Base-by-base conservation (phyloP, 2,888 invertebrate species). In the Luffia ferchaultella region DNA sequence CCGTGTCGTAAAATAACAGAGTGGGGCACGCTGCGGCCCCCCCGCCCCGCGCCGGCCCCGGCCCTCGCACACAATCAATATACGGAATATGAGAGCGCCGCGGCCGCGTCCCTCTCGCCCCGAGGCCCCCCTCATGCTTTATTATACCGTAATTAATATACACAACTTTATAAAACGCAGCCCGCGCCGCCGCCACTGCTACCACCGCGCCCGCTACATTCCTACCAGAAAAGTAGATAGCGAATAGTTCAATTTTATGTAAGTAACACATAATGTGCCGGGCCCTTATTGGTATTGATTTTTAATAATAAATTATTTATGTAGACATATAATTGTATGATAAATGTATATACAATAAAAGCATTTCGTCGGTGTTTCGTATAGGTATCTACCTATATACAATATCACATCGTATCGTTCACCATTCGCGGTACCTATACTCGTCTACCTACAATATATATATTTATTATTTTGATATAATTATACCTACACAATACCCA, bases 1-100 rank as follows among this genome's bases (percentile, higher is more conserved):
- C 83, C 79, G 83, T 84, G 83, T 83, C 84, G 84, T 84, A 84
- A 85, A 84, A 85, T 61, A 77, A 83, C 82, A 82, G 83, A 83
- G 84, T 82, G 84, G 84, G 84, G 84, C 82, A 83, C 82, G 84
- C 82, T 76, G 78, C 80, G 74, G 80, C 83, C 82, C 84, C 82
- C 82, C 76, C 80, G 76, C 76, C 71, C 67, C 73, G 79, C 54
- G 53, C 51, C 55, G 52, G 53, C 41, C 78, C 74, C 76, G 79
- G 79, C 80, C 83, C 82, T 79, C 83, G 82, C 82, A 77, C 83
- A 80, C 83, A 83, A 83, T 83, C 83, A 83, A 83, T 83, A 83
- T 83, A 83, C 83, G 82, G 83, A 82, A 82, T 82, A 83, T 80
- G 82, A 79, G 82, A 80, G 83, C 80, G 79, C 48, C 44, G 48